Evolutionary conservation across 1,140 invertebrate genomes (phyloP).

Genomic region (Ylistrum balloti): DNA sequence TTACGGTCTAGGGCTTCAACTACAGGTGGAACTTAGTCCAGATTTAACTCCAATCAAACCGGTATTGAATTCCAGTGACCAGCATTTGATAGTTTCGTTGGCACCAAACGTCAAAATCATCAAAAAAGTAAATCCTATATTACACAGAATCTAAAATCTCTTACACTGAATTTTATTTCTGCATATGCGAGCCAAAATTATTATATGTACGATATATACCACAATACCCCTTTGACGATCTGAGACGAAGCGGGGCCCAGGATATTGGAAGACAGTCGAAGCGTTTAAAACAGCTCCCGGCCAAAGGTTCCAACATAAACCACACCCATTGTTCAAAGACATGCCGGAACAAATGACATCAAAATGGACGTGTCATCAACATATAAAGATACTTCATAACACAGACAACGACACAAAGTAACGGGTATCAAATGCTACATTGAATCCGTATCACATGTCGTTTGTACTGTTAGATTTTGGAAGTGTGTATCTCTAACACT

Average conservation of each 20-base stretch:
- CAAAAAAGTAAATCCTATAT: neutral
- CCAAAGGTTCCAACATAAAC: neutral
- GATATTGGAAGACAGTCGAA: neutral
- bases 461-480: conserved; percentile 18
- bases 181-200: neutral
- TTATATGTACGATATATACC: neutral
- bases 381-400: neutral
- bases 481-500: neutral
- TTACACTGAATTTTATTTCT: neutral
- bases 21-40: neutral
- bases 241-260: neutral
- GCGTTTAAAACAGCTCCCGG: neutral
- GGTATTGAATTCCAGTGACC: neutral
- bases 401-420: neutral
- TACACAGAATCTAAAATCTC: neutral
- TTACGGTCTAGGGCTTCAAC: neutral
- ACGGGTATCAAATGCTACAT: neutral
- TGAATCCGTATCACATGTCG: neutral
- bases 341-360: neutral
- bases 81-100: neutral
- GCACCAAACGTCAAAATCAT: neutral
- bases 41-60: neutral
- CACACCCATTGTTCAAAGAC: conserved; percentile 2
- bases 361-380: neutral
- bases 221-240: neutral